A percentile compares a stretch with the other conserved stretches of the same genome.
Conservation (phyloP, 2,888 invertebrate genomes). For the Allygus modestus region DNA sequence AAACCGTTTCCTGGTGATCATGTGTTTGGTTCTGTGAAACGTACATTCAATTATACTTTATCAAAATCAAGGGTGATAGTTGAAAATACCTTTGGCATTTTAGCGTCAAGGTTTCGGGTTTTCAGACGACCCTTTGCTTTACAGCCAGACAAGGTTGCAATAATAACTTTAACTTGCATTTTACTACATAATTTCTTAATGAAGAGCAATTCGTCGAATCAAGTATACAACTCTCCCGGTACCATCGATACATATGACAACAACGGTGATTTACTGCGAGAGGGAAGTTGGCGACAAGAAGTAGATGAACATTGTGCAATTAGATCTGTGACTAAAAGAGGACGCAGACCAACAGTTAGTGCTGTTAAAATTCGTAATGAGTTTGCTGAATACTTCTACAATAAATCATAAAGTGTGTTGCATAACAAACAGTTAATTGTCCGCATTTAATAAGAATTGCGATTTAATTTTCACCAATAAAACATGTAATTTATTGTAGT, state of each 20-base stretch:
- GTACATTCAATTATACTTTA: conserved; percentile 67
- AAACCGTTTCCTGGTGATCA: conserved; percentile 68
- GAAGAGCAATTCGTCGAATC: conserved; percentile 62
- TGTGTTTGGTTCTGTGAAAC: conserved; percentile 64
- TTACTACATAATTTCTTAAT: conserved; percentile 65
- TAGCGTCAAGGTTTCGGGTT: conserved; percentile 62
- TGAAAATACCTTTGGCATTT: conserved; percentile 68
- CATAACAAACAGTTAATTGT: too few relatives aligned
- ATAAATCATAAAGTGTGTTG: too few relatives aligned
- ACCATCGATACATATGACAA: conserved; percentile 68
- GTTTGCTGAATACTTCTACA: conserved; percentile 51
- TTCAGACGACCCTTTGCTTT: conserved; percentile 65
- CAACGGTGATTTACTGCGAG: conserved; percentile 45
- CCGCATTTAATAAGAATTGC: too few relatives aligned
- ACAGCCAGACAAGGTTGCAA: conserved; percentile 51
- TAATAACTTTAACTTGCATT: conserved; percentile 64
- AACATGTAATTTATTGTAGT: too few relatives aligned
- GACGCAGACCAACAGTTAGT: conserved; percentile 52
- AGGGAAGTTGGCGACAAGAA: conserved; percentile 50
- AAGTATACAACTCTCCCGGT: conserved; percentile 65
- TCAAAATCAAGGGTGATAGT: conserved; percentile 66
- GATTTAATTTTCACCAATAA: too few relatives aligned
- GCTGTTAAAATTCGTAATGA: conserved; percentile 54
- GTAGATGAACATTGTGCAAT: conserved; percentile 49
- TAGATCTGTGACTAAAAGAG: conserved; percentile 44